Evolutionary conservation across 2,888 invertebrate species (phyloP).

Genomic region (Pachliopta kotzebuea): DNA sequence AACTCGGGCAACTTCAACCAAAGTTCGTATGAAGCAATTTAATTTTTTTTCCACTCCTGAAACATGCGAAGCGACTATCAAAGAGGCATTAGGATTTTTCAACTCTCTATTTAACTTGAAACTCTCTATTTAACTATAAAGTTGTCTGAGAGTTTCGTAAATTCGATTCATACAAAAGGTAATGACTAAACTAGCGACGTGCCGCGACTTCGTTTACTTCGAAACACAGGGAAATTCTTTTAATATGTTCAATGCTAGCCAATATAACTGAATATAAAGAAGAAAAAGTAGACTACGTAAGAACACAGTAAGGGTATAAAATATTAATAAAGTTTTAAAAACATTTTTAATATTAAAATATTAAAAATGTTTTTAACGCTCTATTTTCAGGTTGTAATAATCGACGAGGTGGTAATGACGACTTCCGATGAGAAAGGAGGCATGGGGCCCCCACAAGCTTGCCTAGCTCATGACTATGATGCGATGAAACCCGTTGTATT

Average conservation of each 20-base stretch:
- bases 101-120: conserved; percentile 48
- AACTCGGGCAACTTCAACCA: conserved; percentile 48
- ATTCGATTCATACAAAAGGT: conserved; percentile 17
- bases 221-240: too few relatives aligned
- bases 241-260: too few relatives aligned
- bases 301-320: too few relatives aligned
- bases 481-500: conserved; percentile 95
- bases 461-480: conserved; percentile 94
- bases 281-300: too few relatives aligned
- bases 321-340: too few relatives aligned
- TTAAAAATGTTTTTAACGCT: neutral
- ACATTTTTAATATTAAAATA: too few relatives aligned
- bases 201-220: neutral
- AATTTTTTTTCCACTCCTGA: conserved; percentile 47
- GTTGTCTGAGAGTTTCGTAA: conserved; percentile 24
- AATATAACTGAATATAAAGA: too few relatives aligned
- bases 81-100: conserved; percentile 57
- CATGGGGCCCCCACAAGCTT: conserved; percentile 86
- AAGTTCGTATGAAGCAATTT: conserved; percentile 54
- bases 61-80: conserved; percentile 67
- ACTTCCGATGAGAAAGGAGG: conserved; percentile 89
- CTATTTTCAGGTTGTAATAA: conserved; percentile 89
- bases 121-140: conserved; percentile 29
- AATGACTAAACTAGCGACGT: conserved; percentile 18
- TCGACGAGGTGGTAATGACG: conserved; percentile 91